Evolutionary conservation across 2,113 vertebrate genomes (phyloP).

Genomic region (Spilogale gracilis): DNA sequence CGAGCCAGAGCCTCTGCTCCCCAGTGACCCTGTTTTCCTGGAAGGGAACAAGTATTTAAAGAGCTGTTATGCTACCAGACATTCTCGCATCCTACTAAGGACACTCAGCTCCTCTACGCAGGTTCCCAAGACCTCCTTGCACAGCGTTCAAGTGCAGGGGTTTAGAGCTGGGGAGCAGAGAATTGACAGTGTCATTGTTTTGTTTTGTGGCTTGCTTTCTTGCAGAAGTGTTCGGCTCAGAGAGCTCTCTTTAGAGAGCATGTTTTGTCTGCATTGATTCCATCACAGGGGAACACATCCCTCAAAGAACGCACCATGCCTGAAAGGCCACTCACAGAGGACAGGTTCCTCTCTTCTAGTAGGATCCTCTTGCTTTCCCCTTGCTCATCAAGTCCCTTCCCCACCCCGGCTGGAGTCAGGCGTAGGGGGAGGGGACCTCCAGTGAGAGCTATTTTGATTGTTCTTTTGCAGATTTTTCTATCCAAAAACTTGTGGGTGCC

Average conservation of each 20-base stretch:
- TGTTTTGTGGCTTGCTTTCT: neutral
- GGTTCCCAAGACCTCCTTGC: neutral
- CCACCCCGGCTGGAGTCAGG: neutral
- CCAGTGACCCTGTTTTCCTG: neutral
- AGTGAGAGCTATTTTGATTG: constrained; percentile 48
- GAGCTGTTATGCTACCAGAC: neutral
- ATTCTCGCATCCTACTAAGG: neutral
- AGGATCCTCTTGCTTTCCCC: neutral
- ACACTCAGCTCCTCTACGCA: neutral
- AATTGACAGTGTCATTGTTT: neutral
- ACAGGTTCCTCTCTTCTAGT: neutral
- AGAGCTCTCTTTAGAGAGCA: neutral
- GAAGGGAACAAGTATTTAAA: neutral
- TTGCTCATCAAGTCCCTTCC: neutral
- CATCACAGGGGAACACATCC: neutral
- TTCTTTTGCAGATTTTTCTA: constrained; percentile 59
- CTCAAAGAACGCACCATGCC: fast-evolving
- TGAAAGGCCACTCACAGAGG: neutral
- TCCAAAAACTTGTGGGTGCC: constrained; percentile 43
- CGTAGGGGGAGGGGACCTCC: neutral
- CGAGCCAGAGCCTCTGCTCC: neutral
- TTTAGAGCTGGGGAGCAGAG: neutral
- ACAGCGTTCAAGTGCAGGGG: neutral
- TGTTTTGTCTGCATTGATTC: neutral
- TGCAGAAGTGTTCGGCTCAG: neutral